Conservation (phyloP, 2,888 invertebrate genomes). For the Furcula furcula region DNA sequence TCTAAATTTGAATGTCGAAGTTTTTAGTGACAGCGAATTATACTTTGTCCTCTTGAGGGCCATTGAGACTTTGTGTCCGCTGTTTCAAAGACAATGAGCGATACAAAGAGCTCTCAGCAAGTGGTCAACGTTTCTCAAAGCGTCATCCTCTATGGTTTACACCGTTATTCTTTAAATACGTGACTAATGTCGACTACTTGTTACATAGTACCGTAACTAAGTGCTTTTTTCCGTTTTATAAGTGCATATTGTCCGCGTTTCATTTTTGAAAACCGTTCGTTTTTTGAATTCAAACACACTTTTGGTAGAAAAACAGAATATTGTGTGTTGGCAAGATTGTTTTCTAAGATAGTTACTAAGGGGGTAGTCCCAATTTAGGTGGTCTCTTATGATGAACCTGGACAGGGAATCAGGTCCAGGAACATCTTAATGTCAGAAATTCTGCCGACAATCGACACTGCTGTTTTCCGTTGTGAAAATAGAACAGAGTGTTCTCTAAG, state of each 20-base stretch:
- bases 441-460: too few species aligned
- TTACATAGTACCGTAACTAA: slow-evolving; percentile 24
- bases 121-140: slow-evolving; percentile 65
- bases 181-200: slow-evolving; percentile 40
- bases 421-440: too few species aligned
- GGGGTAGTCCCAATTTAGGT: too few species aligned
- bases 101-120: slow-evolving; percentile 67
- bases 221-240: slow-evolving; percentile 19
- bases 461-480: too few species aligned
- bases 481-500: too few species aligned
- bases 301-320: too few species aligned
- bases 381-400: too few species aligned
- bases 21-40: slow-evolving; percentile 20
- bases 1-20: slow-evolving; percentile 18
- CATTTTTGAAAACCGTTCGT: too few species aligned
- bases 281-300: too few species aligned
- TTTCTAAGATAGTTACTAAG: too few species aligned
- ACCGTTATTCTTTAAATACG: slow-evolving; percentile 51
- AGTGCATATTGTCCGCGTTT: slow-evolving; percentile 11
- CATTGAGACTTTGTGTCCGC: slow-evolving; percentile 64
- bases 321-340: too few species aligned
- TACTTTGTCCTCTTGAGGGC: slow-evolving; percentile 40
- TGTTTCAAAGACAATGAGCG: slow-evolving; percentile 67
- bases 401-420: too few species aligned
- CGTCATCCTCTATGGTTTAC: slow-evolving; percentile 44